These are phyloP conservation scores for Cyanistes caeruleus DNA, from an alignment of 2,113 vertebrate species.

Conservation along the genomic window DNA sequence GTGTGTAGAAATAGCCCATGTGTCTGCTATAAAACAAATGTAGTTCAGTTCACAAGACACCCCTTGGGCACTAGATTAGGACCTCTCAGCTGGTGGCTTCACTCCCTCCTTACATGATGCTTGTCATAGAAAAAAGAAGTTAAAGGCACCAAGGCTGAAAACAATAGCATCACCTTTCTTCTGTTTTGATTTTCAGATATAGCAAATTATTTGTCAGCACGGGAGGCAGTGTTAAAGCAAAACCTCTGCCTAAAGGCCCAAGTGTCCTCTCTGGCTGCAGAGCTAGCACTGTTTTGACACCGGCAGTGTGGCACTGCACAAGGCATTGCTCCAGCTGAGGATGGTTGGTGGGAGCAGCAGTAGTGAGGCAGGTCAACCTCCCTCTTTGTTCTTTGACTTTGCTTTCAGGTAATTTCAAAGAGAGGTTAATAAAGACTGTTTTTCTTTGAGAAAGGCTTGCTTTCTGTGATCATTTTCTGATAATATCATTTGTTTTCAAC, in stretches of 20 bases:
- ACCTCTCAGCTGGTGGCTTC: background rate
- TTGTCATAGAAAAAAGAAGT: background rate
- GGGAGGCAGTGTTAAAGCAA: background rate
- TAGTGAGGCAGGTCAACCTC: background rate
- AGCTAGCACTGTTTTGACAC: background rate
- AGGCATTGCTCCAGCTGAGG: background rate
- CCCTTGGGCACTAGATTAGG: no score
- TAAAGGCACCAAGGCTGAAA: background rate
- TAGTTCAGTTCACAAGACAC: background rate
- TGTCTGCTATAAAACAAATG: background rate
- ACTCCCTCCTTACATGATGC: background rate
- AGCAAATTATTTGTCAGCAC: background rate
- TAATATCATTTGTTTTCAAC: conserved; percentile 57
- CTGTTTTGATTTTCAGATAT: background rate
- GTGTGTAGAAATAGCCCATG: background rate
- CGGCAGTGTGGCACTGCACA: background rate
- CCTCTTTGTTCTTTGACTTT: conserved; percentile 40
- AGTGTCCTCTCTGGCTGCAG: background rate
- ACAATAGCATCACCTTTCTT: background rate
- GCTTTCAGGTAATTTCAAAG: conserved; percentile 52
- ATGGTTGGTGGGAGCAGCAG: background rate
- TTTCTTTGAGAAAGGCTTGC: background rate
- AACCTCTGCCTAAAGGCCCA: background rate
- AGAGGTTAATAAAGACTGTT: conserved; percentile 28
- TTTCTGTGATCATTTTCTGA: conserved; percentile 57